Percentiles rank a stretch among this genome's conserved stretches.
These are phyloP conservation scores for Trachelus iudaicus DNA, from an alignment of 2,888 invertebrate species.

Conservation along the genomic window DNA sequence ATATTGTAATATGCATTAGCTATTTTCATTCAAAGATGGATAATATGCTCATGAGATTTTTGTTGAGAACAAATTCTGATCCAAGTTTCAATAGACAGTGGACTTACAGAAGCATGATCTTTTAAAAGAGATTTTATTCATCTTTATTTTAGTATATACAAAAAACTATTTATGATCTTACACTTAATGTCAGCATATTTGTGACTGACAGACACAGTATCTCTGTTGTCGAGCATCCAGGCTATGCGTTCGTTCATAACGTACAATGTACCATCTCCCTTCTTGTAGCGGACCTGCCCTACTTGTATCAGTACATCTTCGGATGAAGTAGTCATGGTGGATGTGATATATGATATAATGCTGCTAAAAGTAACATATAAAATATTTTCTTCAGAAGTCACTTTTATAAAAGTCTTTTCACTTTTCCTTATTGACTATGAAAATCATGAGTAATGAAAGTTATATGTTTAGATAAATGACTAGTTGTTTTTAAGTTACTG, in stretches of 20 bases:
- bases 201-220: constrained; percentile 93
- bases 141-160: constrained; percentile 30
- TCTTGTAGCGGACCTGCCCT: constrained; percentile 92
- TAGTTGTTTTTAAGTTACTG: neutral
- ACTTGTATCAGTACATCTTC: constrained; percentile 96
- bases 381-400: neutral
- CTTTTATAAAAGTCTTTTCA: neutral
- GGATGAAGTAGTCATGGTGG: constrained; percentile 84
- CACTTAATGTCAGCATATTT: constrained; percentile 96
- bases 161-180: constrained; percentile 64
- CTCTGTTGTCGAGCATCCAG: constrained; percentile 94
- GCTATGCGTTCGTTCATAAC: constrained; percentile 96
- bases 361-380: constrained; percentile 36
- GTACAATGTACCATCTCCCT: constrained; percentile 94
- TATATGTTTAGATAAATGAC: neutral
- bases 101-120: constrained; percentile 12
- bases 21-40: neutral
- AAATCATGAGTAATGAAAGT: neutral
- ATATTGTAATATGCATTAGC: constrained; percentile 38
- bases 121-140: constrained; percentile 16
- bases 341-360: constrained; percentile 42
- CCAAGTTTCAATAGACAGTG: constrained; percentile 1
- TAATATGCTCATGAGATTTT: neutral
- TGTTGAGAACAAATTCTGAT: constrained; percentile 5
- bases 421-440: neutral